A percentile compares a stretch with the other conserved stretches of the same genome.
phyloP scores from a whole-genome alignment of 2,113 vertebrate species.

The Mirza zaza region DNA sequence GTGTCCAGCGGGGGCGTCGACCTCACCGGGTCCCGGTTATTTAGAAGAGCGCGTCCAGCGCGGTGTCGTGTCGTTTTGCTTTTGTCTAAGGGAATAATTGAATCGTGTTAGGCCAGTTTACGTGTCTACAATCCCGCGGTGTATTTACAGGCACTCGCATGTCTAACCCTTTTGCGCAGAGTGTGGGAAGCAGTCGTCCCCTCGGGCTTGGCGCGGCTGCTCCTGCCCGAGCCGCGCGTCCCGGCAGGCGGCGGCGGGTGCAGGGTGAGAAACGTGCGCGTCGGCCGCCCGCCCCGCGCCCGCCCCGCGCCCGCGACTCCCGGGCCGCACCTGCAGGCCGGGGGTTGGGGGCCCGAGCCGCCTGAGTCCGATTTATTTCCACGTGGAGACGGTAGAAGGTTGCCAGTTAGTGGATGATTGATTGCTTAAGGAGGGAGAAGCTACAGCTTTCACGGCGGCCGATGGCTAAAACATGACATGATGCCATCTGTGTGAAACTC shows the following conservation, averaged over 20 bases:
- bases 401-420: not conserved
- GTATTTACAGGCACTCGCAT: not conserved
- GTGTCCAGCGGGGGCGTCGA: not conserved
- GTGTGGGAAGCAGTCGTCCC: not conserved
- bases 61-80: not conserved
- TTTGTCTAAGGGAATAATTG: not conserved
- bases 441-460: not conserved
- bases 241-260: not conserved
- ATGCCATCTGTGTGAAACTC: not conserved
- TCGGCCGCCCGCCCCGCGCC: too few species aligned
- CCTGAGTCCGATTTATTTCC: not conserved
- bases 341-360: not conserved
- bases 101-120: not conserved
- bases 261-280: not conserved
- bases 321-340: not conserved
- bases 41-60: not conserved
- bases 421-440: not conserved
- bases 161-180: not conserved
- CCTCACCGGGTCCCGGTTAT: not conserved
- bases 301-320: not conserved
- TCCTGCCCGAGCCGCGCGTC: accelerated
- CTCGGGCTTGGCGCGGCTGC: not conserved
- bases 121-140: accelerated
- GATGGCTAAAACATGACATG: not conserved
- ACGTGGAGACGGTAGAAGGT: not conserved